These are phyloP conservation scores for Sylvicola cinctus DNA, from an alignment of 2,888 invertebrate species.

Conservation along the genomic window DNA sequence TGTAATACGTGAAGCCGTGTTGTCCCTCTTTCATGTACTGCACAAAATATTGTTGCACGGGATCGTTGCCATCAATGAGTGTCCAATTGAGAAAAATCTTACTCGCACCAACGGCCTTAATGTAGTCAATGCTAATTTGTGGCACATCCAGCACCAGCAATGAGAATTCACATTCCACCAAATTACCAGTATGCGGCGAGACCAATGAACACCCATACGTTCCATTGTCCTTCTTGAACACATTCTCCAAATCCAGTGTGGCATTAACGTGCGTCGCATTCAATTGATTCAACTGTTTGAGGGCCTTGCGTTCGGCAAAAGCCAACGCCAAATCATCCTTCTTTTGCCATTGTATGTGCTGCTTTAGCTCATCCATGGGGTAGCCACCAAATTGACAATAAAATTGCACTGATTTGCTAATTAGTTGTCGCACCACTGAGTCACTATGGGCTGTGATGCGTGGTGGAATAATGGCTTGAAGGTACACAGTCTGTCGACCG, in stretches of 20 bases:
- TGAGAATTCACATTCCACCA: slow-evolving; percentile 25
- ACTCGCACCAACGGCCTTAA: slow-evolving; percentile 51
- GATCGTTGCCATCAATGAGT: slow-evolving; percentile 51
- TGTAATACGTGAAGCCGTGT: slow-evolving; percentile 34
- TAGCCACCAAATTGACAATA: slow-evolving; percentile 36
- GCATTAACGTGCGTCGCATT: slow-evolving; percentile 35
- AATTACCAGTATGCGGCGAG: slow-evolving; percentile 16
- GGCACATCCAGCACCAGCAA: slow-evolving; percentile 48
- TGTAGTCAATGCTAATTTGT: slow-evolving; percentile 44
- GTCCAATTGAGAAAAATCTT: slow-evolving; percentile 72
- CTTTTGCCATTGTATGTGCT: slow-evolving; percentile 31
- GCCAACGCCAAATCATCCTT: slow-evolving; percentile 23
- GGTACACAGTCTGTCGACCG: slow-evolving; percentile 18
- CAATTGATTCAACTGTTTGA: not conserved
- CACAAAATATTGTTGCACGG: slow-evolving; percentile 36
- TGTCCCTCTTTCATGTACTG: slow-evolving; percentile 33
- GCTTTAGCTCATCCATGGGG: slow-evolving; percentile 26
- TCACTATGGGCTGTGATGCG: slow-evolving; percentile 24
- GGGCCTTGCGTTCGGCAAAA: not conserved
- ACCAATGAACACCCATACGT: slow-evolving; percentile 35
- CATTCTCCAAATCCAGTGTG: slow-evolving; percentile 32
- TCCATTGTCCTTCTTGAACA: slow-evolving; percentile 51
- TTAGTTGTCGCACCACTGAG: slow-evolving; percentile 29
- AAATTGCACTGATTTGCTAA: slow-evolving; percentile 29
- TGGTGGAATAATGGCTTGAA: slow-evolving; percentile 26